Evolutionary conservation across 2,113 vertebrate genomes (phyloP), one percentile per base, ranked within the genome.

Genomic region (Platichthys stellatus): DNA sequence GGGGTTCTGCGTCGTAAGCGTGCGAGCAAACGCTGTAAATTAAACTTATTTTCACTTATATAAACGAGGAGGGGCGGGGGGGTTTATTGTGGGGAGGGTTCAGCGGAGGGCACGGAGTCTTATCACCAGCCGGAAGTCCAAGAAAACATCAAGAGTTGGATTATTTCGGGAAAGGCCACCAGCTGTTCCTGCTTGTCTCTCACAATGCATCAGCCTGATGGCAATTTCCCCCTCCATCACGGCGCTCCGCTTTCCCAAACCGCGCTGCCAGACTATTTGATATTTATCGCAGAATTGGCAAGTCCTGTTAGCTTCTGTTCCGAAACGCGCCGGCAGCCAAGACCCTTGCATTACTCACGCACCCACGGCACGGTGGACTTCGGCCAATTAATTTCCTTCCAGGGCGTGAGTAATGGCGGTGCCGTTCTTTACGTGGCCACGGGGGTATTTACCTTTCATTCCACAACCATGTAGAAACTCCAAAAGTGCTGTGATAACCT

Each of bases 241-340:
- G 47, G 83, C 67, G 60, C 57, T 10, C 89, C 78, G n/a, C 81
- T 94, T 2, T 94, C 92, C 80, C 73, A 77, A 61, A 88, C 89
- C 86, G 68, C 73, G 82, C 72, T 86, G 85, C 83, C 81, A 84
- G 80, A 47, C 20, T 84, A 81, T 93, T 91, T 93, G 82, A 85
- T 94, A 93, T 91, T 93, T 94, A 89, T 85, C 76, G 86, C 90
- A 84, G 60, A 89, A 89, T 92, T 88, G 93, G 81, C 78, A 93
- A 87, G 40, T 5, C 70, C 17, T 66, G 75, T 81, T 81, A 91
- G 88, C 87, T 79, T 59, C 79, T 89, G 88, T 76, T 92, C 77
- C 78, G 72, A 90, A 92, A 88, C 51, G 13, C 83, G 91, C 69
- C 89, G 35, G 26, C 89, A 88, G 63, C 64, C 78, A 88, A 75